Evolutionary conservation across 2,113 vertebrate species (phyloP).

Genomic region (Arvicanthis niloticus): DNA sequence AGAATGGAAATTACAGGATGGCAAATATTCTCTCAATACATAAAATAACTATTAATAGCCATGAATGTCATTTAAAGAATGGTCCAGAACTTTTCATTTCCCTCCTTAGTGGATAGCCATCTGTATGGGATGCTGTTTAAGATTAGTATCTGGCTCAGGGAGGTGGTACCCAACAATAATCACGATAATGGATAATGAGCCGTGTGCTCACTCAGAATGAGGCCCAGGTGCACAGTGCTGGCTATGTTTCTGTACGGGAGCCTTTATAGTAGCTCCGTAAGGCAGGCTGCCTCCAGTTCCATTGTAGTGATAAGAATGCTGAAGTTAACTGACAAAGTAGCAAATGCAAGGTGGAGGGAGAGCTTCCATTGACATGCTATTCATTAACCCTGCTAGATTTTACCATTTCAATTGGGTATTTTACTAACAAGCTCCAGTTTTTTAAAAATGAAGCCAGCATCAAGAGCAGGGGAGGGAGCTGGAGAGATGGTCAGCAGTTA

Average conservation of each 20-base stretch:
- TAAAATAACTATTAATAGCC: neutral
- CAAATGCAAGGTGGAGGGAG: neutral
- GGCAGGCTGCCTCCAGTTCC: neutral
- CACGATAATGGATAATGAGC: neutral
- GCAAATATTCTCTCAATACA: neutral
- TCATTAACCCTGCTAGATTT: neutral
- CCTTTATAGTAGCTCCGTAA: neutral
- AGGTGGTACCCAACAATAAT: neutral
- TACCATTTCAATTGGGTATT: neutral
- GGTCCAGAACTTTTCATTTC: neutral
- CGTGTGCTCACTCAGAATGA: neutral
- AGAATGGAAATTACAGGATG: neutral
- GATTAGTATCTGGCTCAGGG: neutral
- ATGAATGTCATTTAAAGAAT: neutral
- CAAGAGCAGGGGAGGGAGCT: neutral
- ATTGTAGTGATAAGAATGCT: neutral
- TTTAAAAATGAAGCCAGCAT: neutral
- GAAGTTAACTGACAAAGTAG: neutral
- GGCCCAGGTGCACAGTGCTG: neutral
- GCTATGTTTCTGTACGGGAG: rapidly evolving
- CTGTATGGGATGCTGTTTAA: neutral
- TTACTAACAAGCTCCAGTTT: neutral
- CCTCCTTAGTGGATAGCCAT: neutral
- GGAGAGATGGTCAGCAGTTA: no score
- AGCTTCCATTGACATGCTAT: neutral